phyloP scores from a whole-genome alignment of 2,888 invertebrate species.

The Mythimna loreyi region DNA sequence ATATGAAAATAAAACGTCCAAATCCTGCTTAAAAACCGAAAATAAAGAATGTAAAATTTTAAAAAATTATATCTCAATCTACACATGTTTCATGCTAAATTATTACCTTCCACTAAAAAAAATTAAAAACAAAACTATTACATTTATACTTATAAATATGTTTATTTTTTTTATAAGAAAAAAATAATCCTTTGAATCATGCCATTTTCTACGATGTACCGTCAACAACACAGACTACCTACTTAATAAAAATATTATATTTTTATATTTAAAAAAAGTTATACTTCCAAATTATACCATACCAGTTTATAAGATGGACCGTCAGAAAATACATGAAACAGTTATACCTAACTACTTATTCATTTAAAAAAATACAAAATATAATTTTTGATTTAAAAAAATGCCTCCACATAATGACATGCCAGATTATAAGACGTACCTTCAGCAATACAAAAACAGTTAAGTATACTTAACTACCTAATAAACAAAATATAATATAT shows the following conservation, averaged over 20 bases:
- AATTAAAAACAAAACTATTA: neutral
- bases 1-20: too few species aligned
- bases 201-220: constrained; percentile 10
- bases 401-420: neutral
- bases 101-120: neutral
- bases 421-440: neutral
- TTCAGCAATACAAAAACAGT: too few species aligned
- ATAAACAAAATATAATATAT: too few species aligned
- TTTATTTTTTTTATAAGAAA: neutral
- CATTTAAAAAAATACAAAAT: too few species aligned
- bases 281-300: neutral
- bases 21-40: neutral
- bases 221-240: neutral
- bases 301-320: constrained; percentile 13
- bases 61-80: neutral
- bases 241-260: too few species aligned
- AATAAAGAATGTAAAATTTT: neutral
- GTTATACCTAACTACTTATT: too few species aligned
- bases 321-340: neutral
- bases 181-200: neutral
- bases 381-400: neutral
- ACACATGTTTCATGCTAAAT: constrained; percentile 14
- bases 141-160: neutral
- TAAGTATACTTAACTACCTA: too few species aligned
- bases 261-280: neutral